Percentiles rank a stretch among this genome's conserved stretches.
Conservation (phyloP, 2,888 invertebrate genomes). For the Perizoma flavofasciatum region DNA sequence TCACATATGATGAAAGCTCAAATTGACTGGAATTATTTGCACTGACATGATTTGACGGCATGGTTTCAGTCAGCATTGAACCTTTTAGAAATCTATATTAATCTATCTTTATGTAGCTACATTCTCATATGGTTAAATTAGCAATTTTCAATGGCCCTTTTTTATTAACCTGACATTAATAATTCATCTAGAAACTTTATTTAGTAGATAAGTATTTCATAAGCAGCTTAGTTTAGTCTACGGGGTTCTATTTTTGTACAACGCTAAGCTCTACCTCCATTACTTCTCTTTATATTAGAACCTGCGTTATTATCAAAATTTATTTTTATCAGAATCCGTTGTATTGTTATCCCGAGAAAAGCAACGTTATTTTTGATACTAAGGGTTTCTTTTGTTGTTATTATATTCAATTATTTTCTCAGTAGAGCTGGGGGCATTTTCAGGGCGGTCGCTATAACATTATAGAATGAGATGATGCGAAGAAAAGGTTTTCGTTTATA, state of each 20-base stretch:
- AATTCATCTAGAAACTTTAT: background rate
- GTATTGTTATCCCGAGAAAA: conserved; percentile 28
- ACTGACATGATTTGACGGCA: too few relatives aligned
- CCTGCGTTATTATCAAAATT: conserved; percentile 24
- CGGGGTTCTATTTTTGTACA: background rate
- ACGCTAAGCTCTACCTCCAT: conserved; percentile 13
- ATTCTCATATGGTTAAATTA: too few relatives aligned
- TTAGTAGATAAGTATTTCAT: conserved; percentile 3
- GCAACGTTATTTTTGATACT: conserved; percentile 23
- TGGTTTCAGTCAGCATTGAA: too few relatives aligned
- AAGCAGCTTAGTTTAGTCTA: conserved; percentile 11
- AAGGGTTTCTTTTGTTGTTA: conserved; percentile 25
- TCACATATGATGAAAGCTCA: too few relatives aligned
- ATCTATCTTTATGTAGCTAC: too few relatives aligned
- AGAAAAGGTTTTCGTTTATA: conserved; percentile 38
- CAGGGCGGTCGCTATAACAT: conserved; percentile 12
- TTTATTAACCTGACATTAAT: too few relatives aligned
- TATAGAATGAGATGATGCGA: conserved; percentile 9
- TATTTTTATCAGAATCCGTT: conserved; percentile 29
- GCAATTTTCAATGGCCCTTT: too few relatives aligned
- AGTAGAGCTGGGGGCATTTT: conserved; percentile 15
- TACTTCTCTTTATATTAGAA: conserved; percentile 22
- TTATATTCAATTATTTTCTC: conserved; percentile 26
- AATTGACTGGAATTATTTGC: too few relatives aligned
- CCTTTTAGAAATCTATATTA: too few relatives aligned